Base-by-base conservation (phyloP, 1,140 invertebrate genomes). In the Zaprionus nigranus region DNA sequence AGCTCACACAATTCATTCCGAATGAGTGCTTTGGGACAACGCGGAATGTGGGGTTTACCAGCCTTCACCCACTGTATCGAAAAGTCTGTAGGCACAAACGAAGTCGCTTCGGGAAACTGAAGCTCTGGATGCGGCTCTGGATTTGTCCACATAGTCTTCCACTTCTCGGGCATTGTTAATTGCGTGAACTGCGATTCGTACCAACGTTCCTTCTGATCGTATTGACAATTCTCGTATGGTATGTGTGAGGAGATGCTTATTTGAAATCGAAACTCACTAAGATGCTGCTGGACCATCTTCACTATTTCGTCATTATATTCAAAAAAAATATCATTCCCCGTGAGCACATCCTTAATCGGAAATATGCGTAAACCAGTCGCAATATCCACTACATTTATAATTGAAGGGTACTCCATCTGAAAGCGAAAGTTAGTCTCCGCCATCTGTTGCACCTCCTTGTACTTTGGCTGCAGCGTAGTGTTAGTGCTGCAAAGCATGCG, bases 331-430 rank as follows among this genome's bases (percentile, higher is more conserved):
- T 95, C 93, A 6, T 94, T 93, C 0, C 96, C 97, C 34, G 95
- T 96, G 28, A 99, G 94, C 78, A 97, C 97, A 91, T 98, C 95
- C 81, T 95, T 93, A 0, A 96, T 94, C 0, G 95, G 94, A 92
- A 95, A 97, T 77, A 95, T 94, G 38, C 97, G 96, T 95, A 98
- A 97, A 60, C 95, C 95, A 90, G 97, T 95, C 28, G 94, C 94
- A 9, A 98, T 82, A 22, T 94, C 93, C 93, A 97, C 96, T 0
- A 97, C 97, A 85, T 97, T 95, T 20, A 97, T 96, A 1, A 94
- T 92, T 0, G 97, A 94, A 51, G 94, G 93, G 7, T 93, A 92
- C 84, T 97, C 96, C 61, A 96, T 94, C 28, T 93, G 92, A 90
- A 96, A 97, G 75, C 94, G 95, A 87, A 96, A 96, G 75, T 94